phyloP scores from a whole-genome alignment of 2,888 invertebrate genomes.

The Macroteleia sp. region DNA sequence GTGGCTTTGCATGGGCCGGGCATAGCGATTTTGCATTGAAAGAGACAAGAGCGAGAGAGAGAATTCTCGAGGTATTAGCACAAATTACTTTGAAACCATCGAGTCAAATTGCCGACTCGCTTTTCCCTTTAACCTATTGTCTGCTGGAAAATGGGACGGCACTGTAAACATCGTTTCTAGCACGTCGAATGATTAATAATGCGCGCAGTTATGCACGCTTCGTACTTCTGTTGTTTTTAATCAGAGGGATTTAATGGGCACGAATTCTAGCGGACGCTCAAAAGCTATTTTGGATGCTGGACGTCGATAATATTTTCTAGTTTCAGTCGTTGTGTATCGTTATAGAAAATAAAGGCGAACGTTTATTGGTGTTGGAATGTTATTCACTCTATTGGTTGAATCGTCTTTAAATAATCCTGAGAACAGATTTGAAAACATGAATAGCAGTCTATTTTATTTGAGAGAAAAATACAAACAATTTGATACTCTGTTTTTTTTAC shows the following conservation, averaged over 20 bases:
- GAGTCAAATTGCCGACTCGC: slow-evolving; percentile 62
- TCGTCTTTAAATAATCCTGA: no score
- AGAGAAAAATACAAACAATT: no score
- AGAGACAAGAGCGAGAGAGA: slow-evolving; percentile 13
- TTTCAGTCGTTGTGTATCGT: no score
- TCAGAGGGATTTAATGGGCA: slow-evolving; percentile 49
- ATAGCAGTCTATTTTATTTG: no score
- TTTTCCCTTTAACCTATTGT: slow-evolving; percentile 58
- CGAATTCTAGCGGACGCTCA: slow-evolving; percentile 28
- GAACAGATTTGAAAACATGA: no score
- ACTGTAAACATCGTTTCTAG: slow-evolving; percentile 62
- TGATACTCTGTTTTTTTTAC: no score
- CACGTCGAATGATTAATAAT: slow-evolving; percentile 59
- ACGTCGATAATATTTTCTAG: slow-evolving; percentile 4
- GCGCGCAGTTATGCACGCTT: slow-evolving; percentile 48
- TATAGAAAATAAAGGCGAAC: no score
- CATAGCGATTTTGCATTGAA: slow-evolving; percentile 42
- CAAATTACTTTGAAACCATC: slow-evolving; percentile 63
- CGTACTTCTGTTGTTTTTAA: slow-evolving; percentile 57
- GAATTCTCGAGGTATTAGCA: slow-evolving; percentile 53
- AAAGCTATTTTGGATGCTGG: slow-evolving; percentile 16
- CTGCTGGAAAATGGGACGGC: slow-evolving; percentile 41
- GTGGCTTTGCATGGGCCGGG: slow-evolving; percentile 62
- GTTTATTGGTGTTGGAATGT: no score
- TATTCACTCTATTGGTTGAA: no score